These are phyloP conservation scores for Saxidomus purpurata DNA, from an alignment of 1,140 invertebrate species.

Conservation along the genomic window DNA sequence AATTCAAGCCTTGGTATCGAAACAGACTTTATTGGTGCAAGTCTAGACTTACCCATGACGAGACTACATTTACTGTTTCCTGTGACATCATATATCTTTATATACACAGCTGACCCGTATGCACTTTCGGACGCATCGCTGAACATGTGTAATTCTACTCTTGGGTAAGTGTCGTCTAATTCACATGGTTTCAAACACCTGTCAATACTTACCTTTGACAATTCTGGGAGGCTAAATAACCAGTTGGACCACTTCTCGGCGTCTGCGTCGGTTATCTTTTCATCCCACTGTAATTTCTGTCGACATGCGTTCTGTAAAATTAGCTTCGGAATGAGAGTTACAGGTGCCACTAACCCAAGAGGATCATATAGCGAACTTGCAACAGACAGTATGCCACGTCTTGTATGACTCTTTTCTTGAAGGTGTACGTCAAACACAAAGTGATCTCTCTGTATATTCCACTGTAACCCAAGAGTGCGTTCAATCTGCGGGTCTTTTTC, in stretches of 20 bases:
- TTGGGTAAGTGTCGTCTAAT: not conserved
- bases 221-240: constrained; percentile 17
- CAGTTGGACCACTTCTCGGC: constrained; percentile 34
- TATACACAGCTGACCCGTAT: constrained; percentile 65
- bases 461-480: constrained; percentile 62
- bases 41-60: constrained; percentile 63
- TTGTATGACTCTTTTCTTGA: constrained; percentile 5
- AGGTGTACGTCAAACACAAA: constrained; percentile 51
- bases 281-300: too few species aligned
- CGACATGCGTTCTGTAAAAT: constrained; percentile 69
- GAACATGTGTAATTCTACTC: constrained; percentile 60
- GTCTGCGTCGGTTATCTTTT: constrained; percentile 35
- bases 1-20: constrained; percentile 67
- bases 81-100: constrained; percentile 71
- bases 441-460: constrained; percentile 46
- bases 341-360: constrained; percentile 70
- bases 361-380: constrained; percentile 75
- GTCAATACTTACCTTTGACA: constrained; percentile 42
- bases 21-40: constrained; percentile 63
- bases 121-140: constrained; percentile 55
- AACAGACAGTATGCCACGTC: constrained; percentile 63
- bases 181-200: constrained; percentile 55
- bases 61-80: constrained; percentile 64
- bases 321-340: constrained; percentile 61
- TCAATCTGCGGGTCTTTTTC: constrained; percentile 25